Percentiles rank a stretch among this genome's conserved stretches.
These are phyloP conservation scores for Cheilosia vernalis DNA, from an alignment of 2,888 invertebrate species.

Conservation along the genomic window DNA sequence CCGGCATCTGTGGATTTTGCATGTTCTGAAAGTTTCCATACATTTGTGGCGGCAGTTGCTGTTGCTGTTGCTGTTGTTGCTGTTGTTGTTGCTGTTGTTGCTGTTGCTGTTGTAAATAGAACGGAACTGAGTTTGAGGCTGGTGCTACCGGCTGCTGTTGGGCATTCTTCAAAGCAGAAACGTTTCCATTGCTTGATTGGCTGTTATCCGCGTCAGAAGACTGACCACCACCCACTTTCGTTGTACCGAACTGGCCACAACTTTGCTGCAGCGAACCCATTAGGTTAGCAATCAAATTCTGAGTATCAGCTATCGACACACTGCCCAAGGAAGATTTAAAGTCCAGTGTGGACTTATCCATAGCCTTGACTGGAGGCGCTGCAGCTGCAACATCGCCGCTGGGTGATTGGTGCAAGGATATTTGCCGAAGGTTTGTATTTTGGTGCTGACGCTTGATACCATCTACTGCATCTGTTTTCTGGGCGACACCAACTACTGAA, in stretches of 20 bases:
- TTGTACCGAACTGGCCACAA: slow-evolving; percentile 74
- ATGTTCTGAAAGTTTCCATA: slow-evolving; percentile 52
- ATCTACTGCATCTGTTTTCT: slow-evolving; percentile 28
- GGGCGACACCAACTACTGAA: slow-evolving; percentile 4
- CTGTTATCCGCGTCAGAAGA: slow-evolving; percentile 38
- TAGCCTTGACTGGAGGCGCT: slow-evolving; percentile 71
- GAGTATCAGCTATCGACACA: slow-evolving; percentile 85
- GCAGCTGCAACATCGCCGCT: slow-evolving; percentile 23
- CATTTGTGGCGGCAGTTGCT: slow-evolving; percentile 77
- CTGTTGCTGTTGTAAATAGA: slow-evolving; percentile 76
- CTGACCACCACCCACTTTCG: not conserved
- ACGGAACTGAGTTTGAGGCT: slow-evolving; percentile 71
- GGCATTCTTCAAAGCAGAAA: not conserved
- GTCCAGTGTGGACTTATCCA: slow-evolving; percentile 41
- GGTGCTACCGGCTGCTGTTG: slow-evolving; percentile 30
- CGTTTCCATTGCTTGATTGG: slow-evolving; percentile 52
- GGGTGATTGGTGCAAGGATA: slow-evolving; percentile 29
- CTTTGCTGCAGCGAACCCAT: slow-evolving; percentile 85
- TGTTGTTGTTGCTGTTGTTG: slow-evolving; percentile 67
- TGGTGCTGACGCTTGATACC: slow-evolving; percentile 28
- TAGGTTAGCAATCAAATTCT: slow-evolving; percentile 86
- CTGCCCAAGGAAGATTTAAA: slow-evolving; percentile 31
- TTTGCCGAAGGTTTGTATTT: slow-evolving; percentile 39
- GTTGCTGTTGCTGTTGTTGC: slow-evolving; percentile 60
- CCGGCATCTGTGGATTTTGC: slow-evolving; percentile 30